Evolutionary conservation across 2,113 vertebrate species (phyloP).

Genomic region (Ondatra zibethicus): DNA sequence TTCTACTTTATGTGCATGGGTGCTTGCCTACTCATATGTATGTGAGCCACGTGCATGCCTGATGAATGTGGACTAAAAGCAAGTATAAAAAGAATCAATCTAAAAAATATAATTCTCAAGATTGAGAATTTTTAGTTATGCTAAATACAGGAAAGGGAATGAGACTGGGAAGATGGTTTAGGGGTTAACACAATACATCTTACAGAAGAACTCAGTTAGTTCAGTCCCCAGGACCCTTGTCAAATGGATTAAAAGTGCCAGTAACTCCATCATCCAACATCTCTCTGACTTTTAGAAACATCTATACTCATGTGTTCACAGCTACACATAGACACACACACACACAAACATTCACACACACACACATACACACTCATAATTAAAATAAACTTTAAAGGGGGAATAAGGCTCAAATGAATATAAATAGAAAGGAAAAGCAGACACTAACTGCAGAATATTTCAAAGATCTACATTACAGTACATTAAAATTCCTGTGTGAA

Average conservation of each 20-base stretch:
- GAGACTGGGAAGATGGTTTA: too few relatives aligned
- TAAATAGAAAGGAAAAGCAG: not conserved
- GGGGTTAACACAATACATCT: not conserved
- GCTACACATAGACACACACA: not conserved
- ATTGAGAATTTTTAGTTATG: too few relatives aligned
- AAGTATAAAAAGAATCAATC: not conserved
- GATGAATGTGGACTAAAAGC: not conserved
- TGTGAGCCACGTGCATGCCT: not conserved
- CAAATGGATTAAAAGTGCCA: not conserved
- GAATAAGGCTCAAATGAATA: not conserved
- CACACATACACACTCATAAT: not conserved
- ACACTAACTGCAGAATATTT: not conserved
- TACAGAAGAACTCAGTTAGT: not conserved
- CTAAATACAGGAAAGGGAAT: too few relatives aligned
- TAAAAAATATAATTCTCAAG: not conserved
- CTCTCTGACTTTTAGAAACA: not conserved
- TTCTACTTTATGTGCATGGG: not conserved
- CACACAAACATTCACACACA: not conserved
- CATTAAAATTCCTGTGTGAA: not conserved
- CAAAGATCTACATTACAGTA: not conserved
- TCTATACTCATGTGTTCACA: not conserved
- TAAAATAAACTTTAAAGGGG: not conserved
- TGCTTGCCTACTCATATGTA: not conserved
- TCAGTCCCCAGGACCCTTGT: too few relatives aligned
- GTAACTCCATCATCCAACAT: not conserved